Evolutionary conservation across 2,888 invertebrate species (phyloP), one percentile per base, ranked within the genome.

Genomic region (Ormyrus nitidulus): DNA sequence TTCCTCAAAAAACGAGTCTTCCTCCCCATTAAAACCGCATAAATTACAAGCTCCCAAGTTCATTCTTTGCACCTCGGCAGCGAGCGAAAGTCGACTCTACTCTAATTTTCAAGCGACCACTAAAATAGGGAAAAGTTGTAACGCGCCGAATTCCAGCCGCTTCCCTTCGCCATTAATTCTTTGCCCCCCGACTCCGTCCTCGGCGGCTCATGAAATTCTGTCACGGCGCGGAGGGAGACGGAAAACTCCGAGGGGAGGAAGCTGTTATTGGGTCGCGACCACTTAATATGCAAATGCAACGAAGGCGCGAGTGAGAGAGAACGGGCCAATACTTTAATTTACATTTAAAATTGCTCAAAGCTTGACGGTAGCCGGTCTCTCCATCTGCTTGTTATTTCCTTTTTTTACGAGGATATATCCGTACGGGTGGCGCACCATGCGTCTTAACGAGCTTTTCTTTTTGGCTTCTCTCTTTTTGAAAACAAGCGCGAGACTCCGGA

Each of bases 261-360:
- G 83, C 34, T 89, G 88, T 89, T 89, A 89, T 89, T 89, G 89
- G 89, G 88, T 89, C 88, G 89, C 86, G 88, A 87, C 87, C 89
- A 90, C 90, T 89, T 90, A 89, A 89, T 89, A 89, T 90, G 89
- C 86, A 89, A 90, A 90, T 90, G 86, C 85, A 85, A 77, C 85
- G 82, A 83, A 85, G 87, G 85, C 85, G n/a, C 62, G 46, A 7
- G 61, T 51, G 69, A 46, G 69, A 83, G 84, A 86, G 85, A 84
- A 84, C 83, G 85, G 86, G 86, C 88, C 89, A 88, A 89, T 89
- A 89, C 89, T 90, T 89, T 88, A 89, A 90, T 89, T 90, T 89
- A 89, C 89, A 90, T 90, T 88, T 89, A 88, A 90, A 90, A 89
- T 90, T 89, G 88, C 86, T 88, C 86, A 88, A 89, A 88, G 87